These are phyloP conservation scores for Daktulosphaira vitifoliae DNA, from an alignment of 1,140 invertebrate species.

Conservation along the genomic window DNA sequence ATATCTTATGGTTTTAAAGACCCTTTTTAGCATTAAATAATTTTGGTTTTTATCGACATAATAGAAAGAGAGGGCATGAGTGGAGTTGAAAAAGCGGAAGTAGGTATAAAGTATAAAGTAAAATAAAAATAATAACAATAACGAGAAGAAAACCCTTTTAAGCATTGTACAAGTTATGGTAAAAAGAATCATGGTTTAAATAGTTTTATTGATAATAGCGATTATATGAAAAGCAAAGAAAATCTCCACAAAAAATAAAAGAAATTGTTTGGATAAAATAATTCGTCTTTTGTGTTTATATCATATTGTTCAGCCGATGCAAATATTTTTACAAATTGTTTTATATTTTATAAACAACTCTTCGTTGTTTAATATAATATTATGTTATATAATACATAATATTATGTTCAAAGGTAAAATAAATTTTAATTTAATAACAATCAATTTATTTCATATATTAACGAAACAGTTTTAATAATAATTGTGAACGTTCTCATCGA, in stretches of 20 bases:
- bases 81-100: slow-evolving; percentile 1
- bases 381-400: no score
- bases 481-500: no score
- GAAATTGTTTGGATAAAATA: slow-evolving; percentile 28
- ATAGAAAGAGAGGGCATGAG: background rate
- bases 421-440: no score
- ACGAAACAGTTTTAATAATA: no score
- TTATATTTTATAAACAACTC: no score
- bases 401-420: no score
- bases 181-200: no score
- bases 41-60: background rate
- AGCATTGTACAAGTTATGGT: background rate
- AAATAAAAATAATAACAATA: slow-evolving; percentile 17
- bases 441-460: no score
- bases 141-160: slow-evolving; percentile 17
- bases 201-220: background rate
- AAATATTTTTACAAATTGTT: slow-evolving; percentile 11
- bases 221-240: slow-evolving; percentile 6
- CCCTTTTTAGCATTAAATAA: background rate
- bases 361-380: no score
- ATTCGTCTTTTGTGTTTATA: slow-evolving; percentile 17
- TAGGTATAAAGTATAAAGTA: slow-evolving; percentile 15
- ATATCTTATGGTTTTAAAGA: no score
- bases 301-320: background rate
- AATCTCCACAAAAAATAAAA: slow-evolving; percentile 17